phyloP scores from a whole-genome alignment of 1,140 invertebrate genomes.

The Calliopsis andreniformis region DNA sequence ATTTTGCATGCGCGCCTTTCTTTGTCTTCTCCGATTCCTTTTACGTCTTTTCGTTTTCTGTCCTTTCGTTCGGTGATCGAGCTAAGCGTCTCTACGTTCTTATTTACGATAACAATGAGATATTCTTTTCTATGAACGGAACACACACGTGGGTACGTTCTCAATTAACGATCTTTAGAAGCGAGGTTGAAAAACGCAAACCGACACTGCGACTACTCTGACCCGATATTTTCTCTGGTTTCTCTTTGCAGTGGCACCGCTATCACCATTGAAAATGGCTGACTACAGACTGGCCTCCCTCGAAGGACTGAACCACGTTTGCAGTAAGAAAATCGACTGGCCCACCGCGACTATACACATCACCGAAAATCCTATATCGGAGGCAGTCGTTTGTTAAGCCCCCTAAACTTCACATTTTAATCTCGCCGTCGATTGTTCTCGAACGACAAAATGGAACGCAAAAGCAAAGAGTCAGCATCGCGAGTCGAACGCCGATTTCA shows the following conservation, averaged over 20 bases:
- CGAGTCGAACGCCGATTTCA: constrained; percentile 36
- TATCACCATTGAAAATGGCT: constrained; percentile 87
- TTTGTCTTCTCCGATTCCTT: constrained; percentile 16
- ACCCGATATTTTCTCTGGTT: constrained; percentile 57
- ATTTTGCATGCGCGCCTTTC: constrained; percentile 74
- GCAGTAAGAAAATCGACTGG: constrained; percentile 81
- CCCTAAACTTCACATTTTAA: constrained; percentile 17
- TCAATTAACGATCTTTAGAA: constrained; percentile 23
- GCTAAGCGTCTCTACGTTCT: not conserved
- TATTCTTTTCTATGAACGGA: constrained; percentile 24
- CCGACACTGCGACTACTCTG: constrained; percentile 25
- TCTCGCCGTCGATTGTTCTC: constrained; percentile 42
- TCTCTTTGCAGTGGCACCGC: constrained; percentile 85
- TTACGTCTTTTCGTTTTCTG: not conserved
- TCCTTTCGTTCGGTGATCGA: constrained; percentile 31
- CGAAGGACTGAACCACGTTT: constrained; percentile 82
- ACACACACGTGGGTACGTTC: constrained; percentile 34
- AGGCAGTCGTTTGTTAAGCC: constrained; percentile 87
- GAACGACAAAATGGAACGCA: constrained; percentile 27
- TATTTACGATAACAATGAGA: constrained; percentile 18
- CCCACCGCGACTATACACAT: constrained; percentile 87
- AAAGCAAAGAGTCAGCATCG: constrained; percentile 7
- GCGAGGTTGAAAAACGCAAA: constrained; percentile 20
- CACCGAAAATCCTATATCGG: constrained; percentile 90
- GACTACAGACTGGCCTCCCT: constrained; percentile 83